These are phyloP conservation scores for Lagenorhynchus albirostris DNA, from an alignment of 2,113 vertebrate species.

Conservation along the genomic window DNA sequence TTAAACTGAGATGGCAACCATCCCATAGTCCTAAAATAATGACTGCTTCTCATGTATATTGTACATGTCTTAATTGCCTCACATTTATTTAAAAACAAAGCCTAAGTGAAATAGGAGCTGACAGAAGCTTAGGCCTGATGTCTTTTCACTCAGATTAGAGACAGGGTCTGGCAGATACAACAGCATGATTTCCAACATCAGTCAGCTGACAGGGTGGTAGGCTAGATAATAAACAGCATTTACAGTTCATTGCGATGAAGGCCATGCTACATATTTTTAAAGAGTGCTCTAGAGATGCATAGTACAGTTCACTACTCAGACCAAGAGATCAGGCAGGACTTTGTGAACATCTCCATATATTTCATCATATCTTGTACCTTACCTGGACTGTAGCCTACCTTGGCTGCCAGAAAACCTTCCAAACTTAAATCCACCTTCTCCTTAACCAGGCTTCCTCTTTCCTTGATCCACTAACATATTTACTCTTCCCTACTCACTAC, in stretches of 20 bases:
- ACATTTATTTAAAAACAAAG: background rate
- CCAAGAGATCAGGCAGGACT: background rate
- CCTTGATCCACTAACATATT: background rate
- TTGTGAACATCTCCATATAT: background rate
- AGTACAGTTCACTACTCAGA: background rate
- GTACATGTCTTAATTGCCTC: background rate
- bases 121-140: background rate
- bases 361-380: background rate
- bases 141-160: background rate
- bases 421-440: background rate
- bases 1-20: background rate
- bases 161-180: background rate
- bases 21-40: background rate
- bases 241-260: background rate
- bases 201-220: background rate
- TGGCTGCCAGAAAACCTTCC: background rate
- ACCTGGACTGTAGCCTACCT: background rate
- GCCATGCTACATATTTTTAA: background rate
- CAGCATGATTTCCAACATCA: background rate
- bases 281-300: background rate
- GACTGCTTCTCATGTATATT: background rate
- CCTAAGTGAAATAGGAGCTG: background rate
- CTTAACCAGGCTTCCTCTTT: background rate
- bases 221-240: background rate
- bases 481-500: background rate